Conservation (phyloP, 2,797 vertebrate genomes). For the Prionace glauca region DNA sequence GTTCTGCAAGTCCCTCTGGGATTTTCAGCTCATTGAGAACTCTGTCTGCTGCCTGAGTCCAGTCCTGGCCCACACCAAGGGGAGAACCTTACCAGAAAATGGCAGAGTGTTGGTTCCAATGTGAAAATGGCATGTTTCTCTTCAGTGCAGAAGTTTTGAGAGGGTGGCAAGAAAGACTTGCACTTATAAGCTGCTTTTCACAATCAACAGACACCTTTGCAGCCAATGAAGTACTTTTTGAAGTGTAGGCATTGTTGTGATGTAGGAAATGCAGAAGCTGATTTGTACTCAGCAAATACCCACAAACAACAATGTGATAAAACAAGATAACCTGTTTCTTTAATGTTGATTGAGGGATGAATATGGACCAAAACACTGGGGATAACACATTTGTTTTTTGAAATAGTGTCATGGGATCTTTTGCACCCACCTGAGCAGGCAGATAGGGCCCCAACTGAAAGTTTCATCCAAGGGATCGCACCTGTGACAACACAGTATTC, state of each 20-base stretch:
- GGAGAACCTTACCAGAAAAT: too few species aligned
- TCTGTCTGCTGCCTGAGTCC: too few species aligned
- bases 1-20: too few species aligned
- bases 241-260: background rate
- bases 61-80: too few species aligned
- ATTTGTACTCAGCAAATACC: background rate
- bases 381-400: background rate
- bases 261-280: background rate
- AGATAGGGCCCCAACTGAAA: background rate
- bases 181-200: too few species aligned
- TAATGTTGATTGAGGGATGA: background rate
- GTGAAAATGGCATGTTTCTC: too few species aligned
- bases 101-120: too few species aligned
- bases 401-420: background rate
- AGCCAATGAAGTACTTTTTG: too few species aligned
- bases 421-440: background rate
- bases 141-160: too few species aligned
- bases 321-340: background rate
- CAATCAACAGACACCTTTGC: too few species aligned
- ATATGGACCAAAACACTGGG: background rate
- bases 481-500: background rate
- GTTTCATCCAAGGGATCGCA: background rate
- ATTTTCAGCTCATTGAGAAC: too few species aligned
- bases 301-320: background rate
- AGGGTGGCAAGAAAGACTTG: too few species aligned